Evolutionary conservation across 2,113 vertebrate genomes (phyloP), one percentile per base, ranked within the genome.

Genomic region (Tursiops truncatus): DNA sequence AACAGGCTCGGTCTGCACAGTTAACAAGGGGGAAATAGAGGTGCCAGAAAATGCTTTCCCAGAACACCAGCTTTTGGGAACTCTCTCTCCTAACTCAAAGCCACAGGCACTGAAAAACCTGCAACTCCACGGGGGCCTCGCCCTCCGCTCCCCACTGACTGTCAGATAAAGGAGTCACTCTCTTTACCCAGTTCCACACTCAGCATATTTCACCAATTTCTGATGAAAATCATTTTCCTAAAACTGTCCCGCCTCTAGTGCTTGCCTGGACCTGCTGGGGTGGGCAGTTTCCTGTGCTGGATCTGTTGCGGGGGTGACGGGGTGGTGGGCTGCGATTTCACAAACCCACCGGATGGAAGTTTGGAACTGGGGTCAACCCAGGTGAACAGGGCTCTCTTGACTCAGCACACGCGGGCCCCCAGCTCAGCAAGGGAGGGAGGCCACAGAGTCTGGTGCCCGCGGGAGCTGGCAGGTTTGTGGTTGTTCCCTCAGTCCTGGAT

Each of bases 401-500:
- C 63, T 18, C 23, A 44, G 50, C 11, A 2, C 50, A 14, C 3
- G 14, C 2, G 47, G 31, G 18, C 44, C 44, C 20, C 53, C 36
- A 28, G 56, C 11, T 28, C 36, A 60, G 60, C 3, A 5, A 38
- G 28, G 82, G 47, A 79, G 13, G 20, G 73, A 36, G 58, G 23
- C 58, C 8, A 0, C 67, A 14, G 23, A 41, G 41, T 15, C 14
- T 5, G n/a, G 73, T 25, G 53, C 18, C 44, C 3, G 0, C 8
- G 0, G 71, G 87, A 79, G 70, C 4, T 77, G 83, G 47, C 17
- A 0, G 41, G 12, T 33, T 10, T 5, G 0, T 33, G 60, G 23
- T 15, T 33, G 47, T 38, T n/a, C 76, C 70, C 31, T 62, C 8
- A 7, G 71, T 73, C 21, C 15, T 1, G 7, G 87, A 58, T 26